Percentiles rank a stretch among this genome's conserved stretches.
Conservation (phyloP, 2,888 invertebrate genomes). For the Pandemis heparana region DNA sequence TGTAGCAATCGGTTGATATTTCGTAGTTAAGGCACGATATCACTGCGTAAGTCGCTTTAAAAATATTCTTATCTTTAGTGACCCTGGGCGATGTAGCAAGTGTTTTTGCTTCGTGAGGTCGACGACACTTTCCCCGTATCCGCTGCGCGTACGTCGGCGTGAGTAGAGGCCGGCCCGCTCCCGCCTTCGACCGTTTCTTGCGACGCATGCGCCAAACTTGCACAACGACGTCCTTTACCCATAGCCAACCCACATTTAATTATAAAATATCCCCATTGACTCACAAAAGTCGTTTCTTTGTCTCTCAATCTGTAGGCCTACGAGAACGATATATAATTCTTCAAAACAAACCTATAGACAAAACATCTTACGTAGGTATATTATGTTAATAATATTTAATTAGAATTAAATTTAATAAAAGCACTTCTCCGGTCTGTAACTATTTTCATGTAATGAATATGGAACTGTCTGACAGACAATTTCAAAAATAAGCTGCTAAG, state of each 20-base stretch:
- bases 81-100: constrained; percentile 9
- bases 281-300: constrained; percentile 23
- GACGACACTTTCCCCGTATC: constrained; percentile 12
- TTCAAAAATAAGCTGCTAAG: not conserved
- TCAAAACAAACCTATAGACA: not conserved
- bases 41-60: not conserved
- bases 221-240: constrained; percentile 36
- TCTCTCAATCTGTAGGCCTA: constrained; percentile 20
- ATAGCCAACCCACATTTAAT: constrained; percentile 28
- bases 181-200: constrained; percentile 21
- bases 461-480: not conserved
- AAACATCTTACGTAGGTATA: too few species aligned
- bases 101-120: constrained; percentile 25
- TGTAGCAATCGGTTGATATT: not conserved
- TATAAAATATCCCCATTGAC: constrained; percentile 37
- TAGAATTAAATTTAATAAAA: not conserved
- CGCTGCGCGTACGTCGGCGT: not conserved
- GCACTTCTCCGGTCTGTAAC: not conserved
- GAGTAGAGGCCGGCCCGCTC: not conserved
- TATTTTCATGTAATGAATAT: not conserved
- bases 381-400: not conserved
- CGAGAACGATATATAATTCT: constrained; percentile 26
- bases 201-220: constrained; percentile 7
- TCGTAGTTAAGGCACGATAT: not conserved
- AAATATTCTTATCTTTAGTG: constrained; percentile 3